Base-by-base conservation (phyloP, 2,113 vertebrate genomes). In the Chloropsis hardwickii region DNA sequence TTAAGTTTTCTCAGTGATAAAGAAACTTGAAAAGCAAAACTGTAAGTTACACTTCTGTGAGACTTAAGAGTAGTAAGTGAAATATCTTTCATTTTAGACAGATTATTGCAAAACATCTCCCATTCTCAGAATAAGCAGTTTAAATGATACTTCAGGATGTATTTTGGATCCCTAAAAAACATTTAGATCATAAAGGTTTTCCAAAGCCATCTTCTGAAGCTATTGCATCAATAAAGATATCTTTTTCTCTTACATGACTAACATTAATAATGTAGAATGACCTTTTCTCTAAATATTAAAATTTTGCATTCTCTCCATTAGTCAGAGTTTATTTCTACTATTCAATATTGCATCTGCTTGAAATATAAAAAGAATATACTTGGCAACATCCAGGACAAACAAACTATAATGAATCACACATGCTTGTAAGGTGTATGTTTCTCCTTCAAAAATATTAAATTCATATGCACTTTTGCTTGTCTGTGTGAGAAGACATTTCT, bases 11-110 rank as follows among this genome's bases (percentile, higher is more conserved):
- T 67, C 45, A 37, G 19, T 61, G 80, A 95, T 48, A 79, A 65
- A 65, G 57, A 82, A 92, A 86, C 11, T 76, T 65, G 54, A 73
- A 73, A 80, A 64, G 58, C 25, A 83, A 86, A 89, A 69, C 20
- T n/a, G 2, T 40, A 54, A 71, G 18, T 60, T 50, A 81, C 2
- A 39, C 14, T 66, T 69, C 28, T 7, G 4, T 67, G 56, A 87
- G 37, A 81, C 27, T 72, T 42, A 47, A 47, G 31, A 91, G 45
- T 9, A 13, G 31, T 44, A 88, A 65, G 24, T 10, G 10, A 73
- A 78, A 27, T 23, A 74, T 21, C 35, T 86, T 80, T 53, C 19
- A 40, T 74, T 88, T 85, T 40, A 61, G 24, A 83, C 21, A 77
- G 9, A 15, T 83, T 65, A 31, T 86, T 85, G 28, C 25, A 74